Conservation (phyloP, 2,797 vertebrate species). For the Oreonectes daqikongensis region DNA sequence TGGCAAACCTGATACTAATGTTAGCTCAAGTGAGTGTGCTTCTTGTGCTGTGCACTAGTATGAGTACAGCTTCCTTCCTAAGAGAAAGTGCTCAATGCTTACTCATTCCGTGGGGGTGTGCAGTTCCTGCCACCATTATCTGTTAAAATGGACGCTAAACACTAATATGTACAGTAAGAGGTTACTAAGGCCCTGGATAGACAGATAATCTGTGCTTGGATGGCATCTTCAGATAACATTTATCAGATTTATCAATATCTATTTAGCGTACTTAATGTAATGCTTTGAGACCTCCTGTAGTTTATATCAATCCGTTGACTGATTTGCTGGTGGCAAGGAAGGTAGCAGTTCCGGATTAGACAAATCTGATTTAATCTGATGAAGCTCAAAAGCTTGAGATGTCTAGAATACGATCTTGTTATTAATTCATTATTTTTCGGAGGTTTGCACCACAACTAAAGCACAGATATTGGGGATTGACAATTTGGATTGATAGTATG, state of each 20-base stretch:
- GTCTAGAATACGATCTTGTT: conserved; percentile 21
- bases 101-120: conserved; percentile 13
- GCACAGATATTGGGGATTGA: background rate
- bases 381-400: conserved; percentile 45
- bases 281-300: background rate
- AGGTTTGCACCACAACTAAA: background rate
- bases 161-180: conserved; percentile 46
- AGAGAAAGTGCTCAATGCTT: background rate
- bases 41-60: conserved; percentile 6
- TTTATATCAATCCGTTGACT: conserved; percentile 39
- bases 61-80: background rate
- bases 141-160: conserved; percentile 19
- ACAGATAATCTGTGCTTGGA: conserved; percentile 49
- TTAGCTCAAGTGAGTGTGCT: background rate
- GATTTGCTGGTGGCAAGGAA: conserved; percentile 38
- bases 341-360: conserved; percentile 44
- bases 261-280: conserved; percentile 32
- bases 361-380: conserved; percentile 49
- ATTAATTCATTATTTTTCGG: conserved; percentile 1
- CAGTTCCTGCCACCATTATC: conserved; percentile 12
- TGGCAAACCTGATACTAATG: conserved; percentile 4
- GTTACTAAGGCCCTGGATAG: conserved; percentile 27
- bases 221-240: conserved; percentile 39
- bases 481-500: conserved; percentile 2
- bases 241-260: conserved; percentile 30